phyloP scores from a whole-genome alignment of 30 jellyfish, hydroid and myxozoan species.

The Clytia hemisphaerica region DNA sequence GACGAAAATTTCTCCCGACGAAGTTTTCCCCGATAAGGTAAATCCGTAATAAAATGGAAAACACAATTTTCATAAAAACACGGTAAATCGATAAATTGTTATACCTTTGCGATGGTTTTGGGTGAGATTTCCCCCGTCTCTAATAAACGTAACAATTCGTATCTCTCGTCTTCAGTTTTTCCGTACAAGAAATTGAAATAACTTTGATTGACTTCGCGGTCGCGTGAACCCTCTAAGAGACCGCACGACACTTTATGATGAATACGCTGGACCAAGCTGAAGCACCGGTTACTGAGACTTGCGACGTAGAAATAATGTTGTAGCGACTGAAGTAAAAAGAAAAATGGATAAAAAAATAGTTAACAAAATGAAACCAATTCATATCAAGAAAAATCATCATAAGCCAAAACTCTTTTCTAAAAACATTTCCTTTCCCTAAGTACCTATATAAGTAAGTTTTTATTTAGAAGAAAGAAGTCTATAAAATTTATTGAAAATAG shows the following conservation, averaged over 20 bases:
- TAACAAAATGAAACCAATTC: not conserved
- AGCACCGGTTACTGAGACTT: conserved; percentile 29
- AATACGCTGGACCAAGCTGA: conserved; percentile 5
- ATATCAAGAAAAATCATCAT: not conserved
- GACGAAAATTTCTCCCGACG: not conserved
- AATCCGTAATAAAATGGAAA: not conserved
- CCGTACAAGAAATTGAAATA: conserved; percentile 38
- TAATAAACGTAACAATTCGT: not conserved
- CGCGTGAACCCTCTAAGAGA: conserved; percentile 30
- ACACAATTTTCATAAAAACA: not conserved
- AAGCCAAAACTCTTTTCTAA: not conserved
- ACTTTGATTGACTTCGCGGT: conserved; percentile 29
- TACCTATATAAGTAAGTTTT: too few species aligned
- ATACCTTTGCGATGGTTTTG: conserved; percentile 25
- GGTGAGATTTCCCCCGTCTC: conserved; percentile 16
- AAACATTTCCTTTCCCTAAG: too few species aligned
- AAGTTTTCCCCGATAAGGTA: not conserved
- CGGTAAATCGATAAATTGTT: not conserved
- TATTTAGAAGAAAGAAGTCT: too few species aligned
- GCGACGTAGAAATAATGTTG: conserved; percentile 35
- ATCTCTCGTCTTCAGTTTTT: conserved; percentile 24
- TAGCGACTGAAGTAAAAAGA: conserved; percentile 6
- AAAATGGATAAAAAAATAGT: not conserved
- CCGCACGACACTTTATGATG: conserved; percentile 6
- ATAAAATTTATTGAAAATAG: too few species aligned